Base-by-base conservation (phyloP, 2,888 invertebrate genomes). In the Penaeus monodon region DNA sequence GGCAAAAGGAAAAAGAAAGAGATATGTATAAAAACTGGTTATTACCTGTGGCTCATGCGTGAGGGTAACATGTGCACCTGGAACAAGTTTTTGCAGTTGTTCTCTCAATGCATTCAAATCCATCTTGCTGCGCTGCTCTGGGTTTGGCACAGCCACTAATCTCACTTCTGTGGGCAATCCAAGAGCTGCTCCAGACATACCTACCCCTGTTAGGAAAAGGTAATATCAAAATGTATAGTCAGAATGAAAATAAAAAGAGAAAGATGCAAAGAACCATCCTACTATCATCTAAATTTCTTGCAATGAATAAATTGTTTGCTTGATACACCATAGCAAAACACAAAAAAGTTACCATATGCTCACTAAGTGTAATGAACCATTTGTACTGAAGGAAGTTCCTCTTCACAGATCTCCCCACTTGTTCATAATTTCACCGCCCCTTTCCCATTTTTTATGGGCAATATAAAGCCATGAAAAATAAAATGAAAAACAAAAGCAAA, bases 31-130 rank as follows among this genome's bases (percentile, higher is more conserved):
- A 17, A 57, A 1, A 57, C 57, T 57, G 57, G 57, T 57, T 4
- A 57, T 77, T 49, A 77, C 77, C 77, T 77, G 80, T 64, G 80
- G 65, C 27, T 86, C 81, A 57, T 74, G 81, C n/a, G 81, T 70
- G 27, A 86, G 63, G 65, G 82, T 83, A 33, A 87, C 65, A 64
- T 73, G 83, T 29, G 83, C 83, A 74, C 86, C 83, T n/a, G 83
- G 86, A 7, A 83, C 86, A 68, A 87, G 74, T 68, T 87, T 87
- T 57, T 87, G 86, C 2, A 87, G 73, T 49, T 87, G 86, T 73
- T 87, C 86, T 70, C 63, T 76, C n/a, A 87, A 74, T 33, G 70
- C 83, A 38, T 87, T 83, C 57, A 87, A 78, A 78, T 87, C 86
- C 86, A 87, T 87, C 65, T 57, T 87, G 49, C 64, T 64, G 29